phyloP scores from a whole-genome alignment of 1,140 invertebrate species.

The Rhynchophorus ferrugineus region DNA sequence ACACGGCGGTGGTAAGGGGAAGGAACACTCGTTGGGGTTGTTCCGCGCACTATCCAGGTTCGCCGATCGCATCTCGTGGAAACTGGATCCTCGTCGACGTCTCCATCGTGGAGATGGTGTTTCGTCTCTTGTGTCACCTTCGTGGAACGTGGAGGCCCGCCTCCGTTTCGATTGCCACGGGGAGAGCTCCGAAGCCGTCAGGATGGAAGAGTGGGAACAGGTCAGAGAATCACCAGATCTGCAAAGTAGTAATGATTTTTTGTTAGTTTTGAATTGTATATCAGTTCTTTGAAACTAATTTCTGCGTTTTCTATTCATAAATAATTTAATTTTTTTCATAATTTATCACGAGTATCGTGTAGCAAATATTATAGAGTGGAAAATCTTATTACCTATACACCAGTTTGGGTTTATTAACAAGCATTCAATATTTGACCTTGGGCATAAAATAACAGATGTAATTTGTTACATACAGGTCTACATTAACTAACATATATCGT shows the following conservation, averaged over 20 bases:
- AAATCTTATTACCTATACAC: no score
- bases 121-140: conserved; percentile 38
- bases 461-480: no score
- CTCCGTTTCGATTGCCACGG: conserved; percentile 38
- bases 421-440: no score
- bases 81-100: conserved; percentile 45
- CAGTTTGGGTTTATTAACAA: no score
- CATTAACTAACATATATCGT: no score
- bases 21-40: conserved; percentile 24
- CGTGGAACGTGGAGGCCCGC: conserved; percentile 49
- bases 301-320: no score
- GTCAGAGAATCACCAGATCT: conserved; percentile 33
- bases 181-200: conserved; percentile 21
- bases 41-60: neutral
- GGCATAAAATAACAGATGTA: no score
- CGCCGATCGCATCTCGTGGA: conserved; percentile 37
- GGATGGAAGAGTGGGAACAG: conserved; percentile 29
- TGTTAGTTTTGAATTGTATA: no score
- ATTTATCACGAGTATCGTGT: no score
- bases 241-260: conserved; percentile 9
- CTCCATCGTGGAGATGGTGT: conserved; percentile 36
- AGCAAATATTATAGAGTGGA: no score
- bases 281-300: no score
- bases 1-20: conserved; percentile 61
- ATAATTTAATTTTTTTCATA: no score